These are phyloP conservation scores for Solenodon paradoxus DNA, from an alignment of 2,113 vertebrate species.

Conservation along the genomic window DNA sequence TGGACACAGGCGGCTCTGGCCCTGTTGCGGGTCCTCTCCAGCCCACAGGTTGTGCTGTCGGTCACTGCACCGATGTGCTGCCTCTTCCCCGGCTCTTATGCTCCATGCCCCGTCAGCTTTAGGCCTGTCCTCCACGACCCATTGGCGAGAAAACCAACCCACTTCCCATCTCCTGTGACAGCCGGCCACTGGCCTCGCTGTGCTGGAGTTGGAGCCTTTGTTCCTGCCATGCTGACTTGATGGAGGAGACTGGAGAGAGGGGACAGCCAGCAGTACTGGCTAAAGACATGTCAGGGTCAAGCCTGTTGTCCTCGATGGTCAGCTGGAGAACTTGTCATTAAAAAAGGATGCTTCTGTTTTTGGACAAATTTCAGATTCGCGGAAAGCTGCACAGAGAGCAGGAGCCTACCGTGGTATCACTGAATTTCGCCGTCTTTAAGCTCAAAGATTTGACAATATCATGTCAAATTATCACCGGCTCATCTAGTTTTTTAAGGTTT, in stretches of 20 bases:
- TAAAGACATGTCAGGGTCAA: background rate
- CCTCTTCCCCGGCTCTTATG: no score
- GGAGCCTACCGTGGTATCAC: background rate
- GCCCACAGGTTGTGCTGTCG: no score
- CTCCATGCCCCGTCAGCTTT: no score
- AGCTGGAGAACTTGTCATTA: background rate
- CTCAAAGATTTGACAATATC: background rate
- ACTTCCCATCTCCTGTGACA: no score
- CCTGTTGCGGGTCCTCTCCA: no score
- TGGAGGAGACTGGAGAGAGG: rapidly evolving
- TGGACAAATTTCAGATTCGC: background rate
- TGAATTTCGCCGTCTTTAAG: background rate
- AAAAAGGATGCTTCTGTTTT: background rate
- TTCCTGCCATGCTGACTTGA: rapidly evolving
- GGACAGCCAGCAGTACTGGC: rapidly evolving
- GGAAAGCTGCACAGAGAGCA: background rate
- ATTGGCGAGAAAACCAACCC: no score
- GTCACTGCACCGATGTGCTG: no score
- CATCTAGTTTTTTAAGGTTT: background rate
- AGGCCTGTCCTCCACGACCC: no score
- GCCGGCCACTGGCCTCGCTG: no score
- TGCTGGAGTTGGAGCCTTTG: no score
- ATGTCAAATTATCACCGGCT: background rate
- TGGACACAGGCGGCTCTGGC: no score
- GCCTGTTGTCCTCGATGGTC: rapidly evolving